Evolutionary conservation across 1,140 invertebrate genomes (phyloP).

Genomic region (Brachionus asplanchnoidis): DNA sequence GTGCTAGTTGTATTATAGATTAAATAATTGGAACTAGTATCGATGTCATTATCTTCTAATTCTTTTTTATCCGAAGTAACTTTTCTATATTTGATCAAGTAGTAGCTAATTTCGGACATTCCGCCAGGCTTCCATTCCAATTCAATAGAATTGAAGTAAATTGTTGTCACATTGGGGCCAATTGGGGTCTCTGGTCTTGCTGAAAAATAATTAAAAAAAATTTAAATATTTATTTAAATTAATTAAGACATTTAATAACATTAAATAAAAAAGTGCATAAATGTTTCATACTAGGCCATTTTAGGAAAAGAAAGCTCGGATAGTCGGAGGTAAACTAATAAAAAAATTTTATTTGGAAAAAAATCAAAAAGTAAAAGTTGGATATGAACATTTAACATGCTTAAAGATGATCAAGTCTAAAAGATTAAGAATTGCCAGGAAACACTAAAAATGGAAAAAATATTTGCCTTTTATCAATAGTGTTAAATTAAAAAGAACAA

Average conservation of each 20-base stretch:
- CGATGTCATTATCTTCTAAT: not conserved
- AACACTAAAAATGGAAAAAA: not conserved
- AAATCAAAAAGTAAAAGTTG: not conserved
- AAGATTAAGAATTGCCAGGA: not conserved
- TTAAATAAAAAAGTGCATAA: not conserved
- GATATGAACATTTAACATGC: not conserved
- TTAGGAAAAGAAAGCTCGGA: not conserved
- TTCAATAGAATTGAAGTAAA: slow-evolving; percentile 30
- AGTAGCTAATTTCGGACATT: not conserved
- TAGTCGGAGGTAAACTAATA: not conserved
- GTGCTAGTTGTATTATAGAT: slow-evolving; percentile 2
- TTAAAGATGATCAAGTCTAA: not conserved
- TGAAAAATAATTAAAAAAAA: not conserved
- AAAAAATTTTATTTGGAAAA: not conserved
- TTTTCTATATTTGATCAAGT: not conserved
- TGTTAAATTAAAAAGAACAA: slow-evolving; percentile 36
- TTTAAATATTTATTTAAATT: not conserved
- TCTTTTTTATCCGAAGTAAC: not conserved
- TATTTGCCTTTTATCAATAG: slow-evolving; percentile 35
- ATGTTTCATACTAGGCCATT: not conserved
- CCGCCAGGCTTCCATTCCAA: slow-evolving; percentile 38
- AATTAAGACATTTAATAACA: not conserved
- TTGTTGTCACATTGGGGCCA: not conserved
- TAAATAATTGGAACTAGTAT: not conserved
- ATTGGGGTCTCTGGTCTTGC: slow-evolving; percentile 35